Conservation (phyloP, 2,888 invertebrate genomes). For the Diploptera punctata region DNA sequence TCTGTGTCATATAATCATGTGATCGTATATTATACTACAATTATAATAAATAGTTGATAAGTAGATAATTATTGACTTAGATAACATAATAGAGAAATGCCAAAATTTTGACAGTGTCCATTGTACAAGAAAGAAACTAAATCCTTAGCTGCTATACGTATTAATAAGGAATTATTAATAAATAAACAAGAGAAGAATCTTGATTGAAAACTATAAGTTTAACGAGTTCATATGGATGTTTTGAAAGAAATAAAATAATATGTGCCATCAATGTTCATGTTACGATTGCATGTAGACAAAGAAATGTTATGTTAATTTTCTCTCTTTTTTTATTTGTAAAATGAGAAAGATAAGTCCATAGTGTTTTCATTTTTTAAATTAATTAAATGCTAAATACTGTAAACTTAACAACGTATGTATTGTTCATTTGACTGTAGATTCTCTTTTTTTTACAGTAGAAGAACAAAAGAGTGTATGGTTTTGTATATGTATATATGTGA, state of each 20-base stretch:
- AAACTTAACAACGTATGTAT: not conserved
- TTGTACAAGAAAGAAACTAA: constrained; percentile 16
- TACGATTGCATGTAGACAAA: constrained; percentile 15
- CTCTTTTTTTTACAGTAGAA: constrained; percentile 21
- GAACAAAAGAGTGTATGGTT: constrained; percentile 22
- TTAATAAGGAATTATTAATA: constrained; percentile 4
- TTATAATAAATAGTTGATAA: constrained; percentile 12
- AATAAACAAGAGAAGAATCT: not conserved
- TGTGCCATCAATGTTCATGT: constrained; percentile 27
- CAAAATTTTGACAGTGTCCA: constrained; percentile 21
- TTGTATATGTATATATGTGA: constrained; percentile 31
- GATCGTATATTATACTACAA: constrained; percentile 23
- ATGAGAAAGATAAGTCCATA: not conserved
- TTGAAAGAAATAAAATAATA: constrained; percentile 19
- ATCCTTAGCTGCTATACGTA: constrained; percentile 23
- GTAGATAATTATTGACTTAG: constrained; percentile 18
- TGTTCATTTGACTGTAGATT: constrained; percentile 13
- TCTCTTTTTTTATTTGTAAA: not conserved
- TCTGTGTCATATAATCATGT: constrained; percentile 31
- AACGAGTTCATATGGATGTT: constrained; percentile 22
- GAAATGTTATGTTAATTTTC: constrained; percentile 7
- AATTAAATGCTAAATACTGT: constrained; percentile 21
- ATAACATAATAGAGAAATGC: constrained; percentile 1
- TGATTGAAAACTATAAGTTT: constrained; percentile 10
- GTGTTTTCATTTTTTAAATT: not conserved